Evolutionary conservation across 2,888 invertebrate genomes (phyloP).

Genomic region (Onchidella celtica): DNA sequence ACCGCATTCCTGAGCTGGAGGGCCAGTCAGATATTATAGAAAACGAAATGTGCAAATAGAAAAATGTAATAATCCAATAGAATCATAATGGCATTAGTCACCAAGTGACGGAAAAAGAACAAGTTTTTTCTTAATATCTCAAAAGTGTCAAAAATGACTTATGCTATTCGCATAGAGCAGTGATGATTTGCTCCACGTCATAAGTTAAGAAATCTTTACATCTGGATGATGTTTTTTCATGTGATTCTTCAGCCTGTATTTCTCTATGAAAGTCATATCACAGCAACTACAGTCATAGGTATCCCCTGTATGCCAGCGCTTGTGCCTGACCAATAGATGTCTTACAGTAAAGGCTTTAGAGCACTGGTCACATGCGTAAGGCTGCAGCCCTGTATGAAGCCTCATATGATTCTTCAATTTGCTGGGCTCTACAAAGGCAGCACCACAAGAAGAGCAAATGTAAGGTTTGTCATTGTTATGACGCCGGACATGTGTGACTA

Average conservation of each 20-base stretch:
- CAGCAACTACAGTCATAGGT: slow-evolving; percentile 5
- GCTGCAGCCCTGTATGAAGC: neutral
- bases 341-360: slow-evolving; percentile 10
- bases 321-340: slow-evolving; percentile 21
- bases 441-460: slow-evolving; percentile 22
- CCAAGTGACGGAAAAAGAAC: too few species aligned
- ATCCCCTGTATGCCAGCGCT: slow-evolving; percentile 17
- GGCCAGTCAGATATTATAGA: too few species aligned
- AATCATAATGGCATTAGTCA: too few species aligned
- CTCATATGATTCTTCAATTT: slow-evolving; percentile 10
- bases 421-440: slow-evolving; percentile 23
- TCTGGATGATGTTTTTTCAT: neutral
- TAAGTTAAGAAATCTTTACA: neutral
- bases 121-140: too few species aligned
- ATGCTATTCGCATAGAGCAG: too few species aligned
- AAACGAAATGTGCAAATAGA: too few species aligned
- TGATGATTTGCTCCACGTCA: too few species aligned
- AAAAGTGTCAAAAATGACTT: too few species aligned
- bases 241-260: slow-evolving; percentile 7
- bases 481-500: neutral
- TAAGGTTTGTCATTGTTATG: slow-evolving; percentile 22
- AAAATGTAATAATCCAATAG: too few species aligned
- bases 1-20: too few species aligned
- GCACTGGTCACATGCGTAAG: slow-evolving; percentile 24
- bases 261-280: neutral